phyloP scores from a whole-genome alignment of 1,140 invertebrate species.

The Heliconius nattereri region DNA sequence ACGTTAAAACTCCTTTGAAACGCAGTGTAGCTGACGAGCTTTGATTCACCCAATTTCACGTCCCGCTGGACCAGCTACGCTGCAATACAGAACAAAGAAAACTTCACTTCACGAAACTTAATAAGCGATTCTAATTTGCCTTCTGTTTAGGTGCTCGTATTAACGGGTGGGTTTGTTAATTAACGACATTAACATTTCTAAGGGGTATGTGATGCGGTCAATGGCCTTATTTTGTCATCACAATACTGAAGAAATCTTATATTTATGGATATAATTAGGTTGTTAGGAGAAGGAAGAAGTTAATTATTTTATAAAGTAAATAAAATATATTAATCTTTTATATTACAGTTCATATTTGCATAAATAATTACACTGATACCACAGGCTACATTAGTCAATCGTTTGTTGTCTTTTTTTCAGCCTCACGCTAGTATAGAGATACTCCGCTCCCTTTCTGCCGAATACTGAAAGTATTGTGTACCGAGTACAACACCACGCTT shows the following conservation, averaged over 20 bases:
- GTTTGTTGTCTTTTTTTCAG: too few species aligned
- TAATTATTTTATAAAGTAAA: too few species aligned
- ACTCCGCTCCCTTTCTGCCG: too few species aligned
- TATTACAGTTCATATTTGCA: too few species aligned
- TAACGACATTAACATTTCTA: slow-evolving; percentile 22
- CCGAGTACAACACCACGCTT: too few species aligned
- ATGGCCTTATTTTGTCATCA: background rate
- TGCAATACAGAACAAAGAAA: slow-evolving; percentile 60
- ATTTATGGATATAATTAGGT: too few species aligned
- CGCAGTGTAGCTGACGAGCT: slow-evolving; percentile 50
- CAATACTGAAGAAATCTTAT: background rate
- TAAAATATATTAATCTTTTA: too few species aligned
- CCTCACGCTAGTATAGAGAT: too few species aligned
- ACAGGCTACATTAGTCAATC: too few species aligned
- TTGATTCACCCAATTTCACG: slow-evolving; percentile 62
- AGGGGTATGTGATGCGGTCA: background rate
- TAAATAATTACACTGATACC: too few species aligned
- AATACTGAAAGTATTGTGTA: too few species aligned
- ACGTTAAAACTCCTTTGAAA: slow-evolving; percentile 42
- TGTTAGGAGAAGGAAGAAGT: too few species aligned
- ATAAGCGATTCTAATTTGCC: slow-evolving; percentile 46
- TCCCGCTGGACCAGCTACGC: slow-evolving; percentile 51
- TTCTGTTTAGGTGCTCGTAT: slow-evolving; percentile 28
- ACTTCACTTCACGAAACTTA: slow-evolving; percentile 53
- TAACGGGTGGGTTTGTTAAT: slow-evolving; percentile 22